Percentiles rank a stretch among this genome's conserved stretches.
These are phyloP conservation scores for Ectemnius continuus DNA, from an alignment of 2,888 invertebrate species.

Conservation along the genomic window DNA sequence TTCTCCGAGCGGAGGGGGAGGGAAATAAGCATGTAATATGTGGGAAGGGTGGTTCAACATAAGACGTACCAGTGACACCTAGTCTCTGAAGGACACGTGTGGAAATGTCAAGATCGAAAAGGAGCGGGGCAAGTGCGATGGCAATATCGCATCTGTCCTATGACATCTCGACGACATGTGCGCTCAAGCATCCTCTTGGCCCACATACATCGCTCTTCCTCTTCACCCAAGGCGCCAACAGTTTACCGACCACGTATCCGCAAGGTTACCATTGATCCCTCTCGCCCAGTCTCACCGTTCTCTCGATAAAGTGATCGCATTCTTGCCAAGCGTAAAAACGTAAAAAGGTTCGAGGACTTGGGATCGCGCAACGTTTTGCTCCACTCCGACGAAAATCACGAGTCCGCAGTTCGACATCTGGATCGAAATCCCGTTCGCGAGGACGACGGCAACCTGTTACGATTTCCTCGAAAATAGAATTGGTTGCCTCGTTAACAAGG, in stretches of 20 bases:
- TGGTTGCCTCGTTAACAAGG: not conserved
- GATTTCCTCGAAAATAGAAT: not conserved
- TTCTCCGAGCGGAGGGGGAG: not conserved
- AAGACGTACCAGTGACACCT: not conserved
- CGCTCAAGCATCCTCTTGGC: constrained; percentile 59
- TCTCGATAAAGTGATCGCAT: not conserved
- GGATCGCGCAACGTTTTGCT: too few relatives aligned
- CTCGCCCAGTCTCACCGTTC: not conserved
- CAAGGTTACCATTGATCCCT: constrained; percentile 14
- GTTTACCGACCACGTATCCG: constrained; percentile 12
- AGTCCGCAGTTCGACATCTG: too few relatives aligned
- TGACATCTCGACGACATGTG: constrained; percentile 70
- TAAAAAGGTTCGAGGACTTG: too few relatives aligned
- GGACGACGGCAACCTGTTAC: not conserved
- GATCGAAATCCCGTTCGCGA: too few relatives aligned
- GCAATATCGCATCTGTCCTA: constrained; percentile 75
- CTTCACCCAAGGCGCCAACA: not conserved
- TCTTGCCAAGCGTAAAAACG: not conserved
- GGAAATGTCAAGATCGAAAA: constrained; percentile 69
- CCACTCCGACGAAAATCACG: too few relatives aligned
- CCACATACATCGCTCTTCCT: not conserved
- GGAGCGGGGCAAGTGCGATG: constrained; percentile 53
- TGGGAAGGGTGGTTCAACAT: not conserved
- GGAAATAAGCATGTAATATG: constrained; percentile 10
- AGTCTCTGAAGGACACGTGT: constrained; percentile 35